A percentile compares a stretch with the other conserved stretches of the same genome.
These are phyloP conservation scores for Philypnodon macrostomus DNA, from an alignment of 2,797 vertebrate species.

Conservation along the genomic window DNA sequence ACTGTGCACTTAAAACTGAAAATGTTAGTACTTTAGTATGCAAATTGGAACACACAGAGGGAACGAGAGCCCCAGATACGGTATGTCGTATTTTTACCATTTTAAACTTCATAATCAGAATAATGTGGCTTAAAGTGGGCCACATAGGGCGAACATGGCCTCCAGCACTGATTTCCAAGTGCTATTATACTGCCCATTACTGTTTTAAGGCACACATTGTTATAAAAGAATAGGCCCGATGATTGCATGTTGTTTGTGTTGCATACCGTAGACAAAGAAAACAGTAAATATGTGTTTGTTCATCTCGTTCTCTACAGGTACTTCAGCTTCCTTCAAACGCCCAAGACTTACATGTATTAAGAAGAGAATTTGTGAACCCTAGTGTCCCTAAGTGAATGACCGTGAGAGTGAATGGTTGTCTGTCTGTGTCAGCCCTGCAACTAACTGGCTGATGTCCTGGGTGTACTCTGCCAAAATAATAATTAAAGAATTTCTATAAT, in stretches of 20 bases:
- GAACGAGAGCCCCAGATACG: background rate
- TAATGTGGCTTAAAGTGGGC: constrained; percentile 5
- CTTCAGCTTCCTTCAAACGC: too few species aligned
- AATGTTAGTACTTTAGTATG: background rate
- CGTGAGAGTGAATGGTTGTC: too few species aligned
- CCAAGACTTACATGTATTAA: too few species aligned
- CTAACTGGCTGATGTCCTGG: too few species aligned
- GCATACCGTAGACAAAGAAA: constrained; percentile 12
- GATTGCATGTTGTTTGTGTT: constrained; percentile 20
- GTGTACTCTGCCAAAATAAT: too few species aligned
- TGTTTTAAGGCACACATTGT: constrained; percentile 24
- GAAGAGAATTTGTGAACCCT: too few species aligned
- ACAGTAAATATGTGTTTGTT: background rate
- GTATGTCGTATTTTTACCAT: background rate
- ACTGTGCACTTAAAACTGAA: background rate
- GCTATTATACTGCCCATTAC: constrained; percentile 13
- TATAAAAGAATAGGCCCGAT: constrained; percentile 17
- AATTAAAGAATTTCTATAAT: too few species aligned
- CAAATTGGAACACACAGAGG: background rate
- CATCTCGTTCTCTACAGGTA: too few species aligned
- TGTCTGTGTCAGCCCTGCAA: too few species aligned
- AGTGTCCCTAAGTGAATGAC: too few species aligned
- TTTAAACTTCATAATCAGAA: constrained; percentile 7
- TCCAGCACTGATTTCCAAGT: constrained; percentile 7
- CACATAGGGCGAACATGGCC: background rate